These are phyloP conservation scores for Caenorhabditis sp. DNA, from an alignment of 2,888 invertebrate species.

Conservation along the genomic window DNA sequence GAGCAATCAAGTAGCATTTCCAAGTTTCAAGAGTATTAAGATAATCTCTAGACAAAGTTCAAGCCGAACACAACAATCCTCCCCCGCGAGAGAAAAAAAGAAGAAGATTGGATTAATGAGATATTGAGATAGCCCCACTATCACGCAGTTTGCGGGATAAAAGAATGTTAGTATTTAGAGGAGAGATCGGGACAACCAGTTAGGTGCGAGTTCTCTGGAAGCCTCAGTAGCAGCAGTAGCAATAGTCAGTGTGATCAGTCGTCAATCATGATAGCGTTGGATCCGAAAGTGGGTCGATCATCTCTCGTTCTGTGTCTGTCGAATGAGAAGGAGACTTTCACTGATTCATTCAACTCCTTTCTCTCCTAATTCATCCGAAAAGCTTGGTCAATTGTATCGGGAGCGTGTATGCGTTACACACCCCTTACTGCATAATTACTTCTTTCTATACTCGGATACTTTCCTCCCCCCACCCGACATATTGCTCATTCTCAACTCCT, in stretches of 20 bases:
- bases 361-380: slow-evolving; percentile 26
- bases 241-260: slow-evolving; percentile 5
- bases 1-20: neutral
- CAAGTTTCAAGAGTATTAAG: neutral
- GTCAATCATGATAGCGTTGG: slow-evolving; percentile 36
- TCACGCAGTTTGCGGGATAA: neutral
- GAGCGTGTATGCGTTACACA: slow-evolving; percentile 18
- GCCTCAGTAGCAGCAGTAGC: slow-evolving; percentile 1
- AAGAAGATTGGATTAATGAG: neutral
- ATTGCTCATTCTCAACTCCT: slow-evolving; percentile 15
- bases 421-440: slow-evolving; percentile 52
- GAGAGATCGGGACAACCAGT: slow-evolving; percentile 8
- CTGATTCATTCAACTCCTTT: slow-evolving; percentile 24
- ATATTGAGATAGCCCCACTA: neutral
- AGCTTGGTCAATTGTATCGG: slow-evolving; percentile 55
- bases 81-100: neutral
- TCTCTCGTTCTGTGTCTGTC: slow-evolving; percentile 29
- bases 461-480: neutral
- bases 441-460: neutral
- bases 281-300: slow-evolving; percentile 56
- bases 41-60: neutral
- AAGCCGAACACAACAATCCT: neutral
- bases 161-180: neutral
- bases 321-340: slow-evolving; percentile 22
- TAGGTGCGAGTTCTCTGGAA: slow-evolving; percentile 20